Percentiles rank a stretch among this genome's conserved stretches.
phyloP scores from a whole-genome alignment of 2,113 vertebrate species.

The Marmota monax region DNA sequence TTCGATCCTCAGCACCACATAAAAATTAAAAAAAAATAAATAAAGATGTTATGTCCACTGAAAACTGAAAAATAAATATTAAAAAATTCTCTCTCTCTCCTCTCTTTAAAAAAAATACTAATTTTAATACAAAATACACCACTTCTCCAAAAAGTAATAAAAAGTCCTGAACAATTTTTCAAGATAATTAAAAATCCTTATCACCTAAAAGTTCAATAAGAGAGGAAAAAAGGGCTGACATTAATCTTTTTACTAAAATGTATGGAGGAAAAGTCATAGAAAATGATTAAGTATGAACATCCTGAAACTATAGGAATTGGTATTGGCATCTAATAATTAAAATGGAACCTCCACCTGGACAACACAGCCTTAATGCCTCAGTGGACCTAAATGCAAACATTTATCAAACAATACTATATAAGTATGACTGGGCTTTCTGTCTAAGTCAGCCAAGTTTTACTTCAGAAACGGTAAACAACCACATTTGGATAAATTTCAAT shows the following conservation, averaged over 20 bases:
- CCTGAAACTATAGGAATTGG: no score
- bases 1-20: no score
- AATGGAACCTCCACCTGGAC: background rate
- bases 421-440: background rate
- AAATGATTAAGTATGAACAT: slow-evolving; percentile 37
- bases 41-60: no score
- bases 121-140: slow-evolving; percentile 27
- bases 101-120: background rate
- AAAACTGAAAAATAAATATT: no score
- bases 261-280: background rate
- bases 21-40: no score
- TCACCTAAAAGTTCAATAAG: background rate
- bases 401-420: background rate
- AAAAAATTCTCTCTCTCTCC: no score
- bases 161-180: background rate
- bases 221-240: background rate
- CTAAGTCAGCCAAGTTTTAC: background rate
- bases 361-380: background rate
- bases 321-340: background rate
- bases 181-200: slow-evolving; percentile 34
- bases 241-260: slow-evolving; percentile 58
- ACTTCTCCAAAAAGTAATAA: background rate
- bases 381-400: background rate
- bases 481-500: background rate
- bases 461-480: slow-evolving; percentile 24